phyloP scores from a whole-genome alignment of 2,113 vertebrate genomes.

The Zapus hudsonius region DNA sequence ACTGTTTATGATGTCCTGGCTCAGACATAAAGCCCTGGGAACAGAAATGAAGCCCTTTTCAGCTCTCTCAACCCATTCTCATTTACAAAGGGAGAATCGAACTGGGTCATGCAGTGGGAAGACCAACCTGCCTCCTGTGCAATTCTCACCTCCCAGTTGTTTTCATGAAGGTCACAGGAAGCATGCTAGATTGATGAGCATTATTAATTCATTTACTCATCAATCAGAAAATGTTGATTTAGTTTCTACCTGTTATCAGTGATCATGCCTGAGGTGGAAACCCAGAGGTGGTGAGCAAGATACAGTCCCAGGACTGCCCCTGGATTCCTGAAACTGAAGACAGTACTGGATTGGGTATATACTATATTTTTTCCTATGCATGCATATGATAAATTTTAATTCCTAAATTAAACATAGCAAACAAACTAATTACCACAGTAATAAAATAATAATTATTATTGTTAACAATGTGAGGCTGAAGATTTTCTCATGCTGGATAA shows the following conservation, averaged over 20 bases:
- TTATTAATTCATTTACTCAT: neutral
- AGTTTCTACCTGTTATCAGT: neutral
- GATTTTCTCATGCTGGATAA: too few species aligned
- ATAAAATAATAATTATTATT: neutral
- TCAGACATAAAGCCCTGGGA: neutral
- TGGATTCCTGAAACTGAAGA: neutral
- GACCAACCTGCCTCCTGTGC: neutral
- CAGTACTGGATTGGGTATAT: too few species aligned
- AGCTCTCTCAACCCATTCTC: neutral
- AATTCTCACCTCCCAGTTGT: neutral
- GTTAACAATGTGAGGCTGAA: too few species aligned
- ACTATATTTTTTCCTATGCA: neutral
- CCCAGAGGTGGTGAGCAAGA: too few species aligned
- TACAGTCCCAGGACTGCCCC: accelerated
- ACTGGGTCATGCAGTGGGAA: accelerated
- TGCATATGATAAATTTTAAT: neutral
- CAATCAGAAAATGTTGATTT: neutral
- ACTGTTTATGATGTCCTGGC: neutral
- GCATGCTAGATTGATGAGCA: neutral
- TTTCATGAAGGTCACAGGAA: neutral
- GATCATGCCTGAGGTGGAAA: neutral
- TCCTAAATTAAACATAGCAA: neutral
- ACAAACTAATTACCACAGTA: neutral
- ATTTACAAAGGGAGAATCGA: neutral
- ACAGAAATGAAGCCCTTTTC: neutral